Base-by-base conservation (phyloP, 1,140 invertebrate species). In the Trialeurodes vaporariorum region DNA sequence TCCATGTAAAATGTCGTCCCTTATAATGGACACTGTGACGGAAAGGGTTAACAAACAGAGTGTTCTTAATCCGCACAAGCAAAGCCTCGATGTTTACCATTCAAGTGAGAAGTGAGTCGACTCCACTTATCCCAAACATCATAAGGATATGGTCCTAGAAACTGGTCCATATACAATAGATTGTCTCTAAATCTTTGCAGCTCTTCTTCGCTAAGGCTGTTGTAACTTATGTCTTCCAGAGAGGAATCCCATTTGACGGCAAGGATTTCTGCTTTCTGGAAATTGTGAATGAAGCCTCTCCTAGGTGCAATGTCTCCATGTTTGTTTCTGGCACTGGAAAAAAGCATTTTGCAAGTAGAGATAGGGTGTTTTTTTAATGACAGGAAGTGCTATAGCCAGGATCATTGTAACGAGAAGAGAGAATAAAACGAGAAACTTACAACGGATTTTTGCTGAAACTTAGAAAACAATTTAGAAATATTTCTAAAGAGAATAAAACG, bases 81-180 rank as follows among this genome's bases (percentile, higher is more conserved):
- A n/a, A n/a, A n/a, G n/a, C n/a, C n/a, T 0, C 59, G 2, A 27
- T 49, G 70, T 61, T 74, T 78, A 81, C 86, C 81, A 71, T 84
- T 85, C 1, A 96, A 85, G 74, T 87, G 83, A 72, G 86, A 86
- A 2, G 90, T 89, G 21, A 98, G 80, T 25, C 86, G 81, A 65
- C 89, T 84, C 96, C 96, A 99, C 72, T 89, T 88, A 69, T 88
- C 86, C 77, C 87, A 92, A 68, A 87, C 87, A 70, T 96, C 88
- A 80, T 89, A 96, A 17, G 96, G 95, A 83, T 98, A 99, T 2
- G 91, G 84, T 17, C 90, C 96, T 59, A 98, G 78, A 77, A 85
- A 89, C 69, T 79, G 80, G 74, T 98, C 94, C 59, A 98, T 76
- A 64, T 90, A 84, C 62, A 84, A 80, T 49, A 94, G 75, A 78